These are phyloP conservation scores for Drosophila ohnishii DNA, from an alignment of 1,140 invertebrate species.

Conservation along the genomic window DNA sequence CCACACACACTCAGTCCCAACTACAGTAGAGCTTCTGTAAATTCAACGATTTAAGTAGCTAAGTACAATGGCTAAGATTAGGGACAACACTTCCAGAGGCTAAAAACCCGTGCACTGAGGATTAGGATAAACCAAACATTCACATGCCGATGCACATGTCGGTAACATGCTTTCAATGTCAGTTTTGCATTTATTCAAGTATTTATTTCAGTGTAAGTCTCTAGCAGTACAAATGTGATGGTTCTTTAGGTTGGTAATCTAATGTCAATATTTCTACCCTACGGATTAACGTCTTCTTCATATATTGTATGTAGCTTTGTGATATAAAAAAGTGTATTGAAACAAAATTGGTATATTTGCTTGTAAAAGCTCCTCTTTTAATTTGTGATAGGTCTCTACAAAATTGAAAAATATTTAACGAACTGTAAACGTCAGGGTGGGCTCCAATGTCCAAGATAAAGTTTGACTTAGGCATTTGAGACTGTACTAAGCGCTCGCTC, in stretches of 20 bases:
- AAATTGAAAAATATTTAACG: background rate
- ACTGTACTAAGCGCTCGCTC: slow-evolving; percentile 29
- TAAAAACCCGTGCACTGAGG: background rate
- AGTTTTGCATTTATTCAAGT: background rate
- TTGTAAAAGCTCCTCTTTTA: too few species aligned
- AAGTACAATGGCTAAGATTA: background rate
- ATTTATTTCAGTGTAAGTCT: too few species aligned
- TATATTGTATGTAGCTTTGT: too few species aligned
- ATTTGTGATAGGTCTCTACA: background rate
- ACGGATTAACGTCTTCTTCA: too few species aligned
- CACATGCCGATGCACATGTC: background rate
- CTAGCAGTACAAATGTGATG: too few species aligned
- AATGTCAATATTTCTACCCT: too few species aligned
- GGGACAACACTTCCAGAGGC: background rate
- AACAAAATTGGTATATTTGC: too few species aligned
- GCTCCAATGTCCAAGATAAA: background rate
- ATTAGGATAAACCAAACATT: background rate
- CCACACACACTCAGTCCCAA: slow-evolving; percentile 23
- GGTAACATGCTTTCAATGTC: background rate
- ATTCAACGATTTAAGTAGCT: background rate
- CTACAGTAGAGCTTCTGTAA: slow-evolving; percentile 15
- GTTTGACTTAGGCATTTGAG: background rate
- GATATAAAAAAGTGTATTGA: too few species aligned
- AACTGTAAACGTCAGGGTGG: background rate
- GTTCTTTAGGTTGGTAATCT: too few species aligned